Evolutionary conservation across 2,888 invertebrate species (phyloP).

Genomic region (Phortica okadai): DNA sequence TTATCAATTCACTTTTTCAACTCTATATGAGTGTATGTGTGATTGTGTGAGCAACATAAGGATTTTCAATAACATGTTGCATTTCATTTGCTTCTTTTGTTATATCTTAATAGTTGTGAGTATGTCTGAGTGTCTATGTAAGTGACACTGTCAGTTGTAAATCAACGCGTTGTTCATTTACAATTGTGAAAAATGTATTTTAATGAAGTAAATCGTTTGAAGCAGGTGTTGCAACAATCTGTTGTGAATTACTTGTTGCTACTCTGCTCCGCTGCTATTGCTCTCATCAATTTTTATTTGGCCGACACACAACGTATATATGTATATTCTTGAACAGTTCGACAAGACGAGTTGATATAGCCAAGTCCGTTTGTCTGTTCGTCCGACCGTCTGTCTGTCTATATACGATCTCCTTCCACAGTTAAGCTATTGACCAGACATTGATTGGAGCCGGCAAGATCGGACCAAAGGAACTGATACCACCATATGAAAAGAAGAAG

Average conservation of each 20-base stretch:
- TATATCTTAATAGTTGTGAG: constrained; percentile 16
- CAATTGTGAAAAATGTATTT: constrained; percentile 5
- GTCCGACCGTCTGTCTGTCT: no score
- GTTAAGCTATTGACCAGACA: no score
- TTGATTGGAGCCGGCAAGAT: no score
- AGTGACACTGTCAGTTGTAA: constrained; percentile 41
- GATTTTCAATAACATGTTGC: neutral
- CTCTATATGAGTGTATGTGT: neutral
- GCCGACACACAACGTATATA: no score
- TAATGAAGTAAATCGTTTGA: neutral
- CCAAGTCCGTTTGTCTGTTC: no score
- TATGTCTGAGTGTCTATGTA: neutral
- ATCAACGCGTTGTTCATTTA: constrained; percentile 49
- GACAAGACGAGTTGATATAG: no score
- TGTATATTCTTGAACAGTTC: no score
- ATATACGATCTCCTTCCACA: no score
- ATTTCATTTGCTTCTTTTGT: constrained; percentile 1
- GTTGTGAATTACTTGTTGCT: neutral
- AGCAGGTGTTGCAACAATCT: neutral
- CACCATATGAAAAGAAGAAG: no score
- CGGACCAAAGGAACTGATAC: no score
- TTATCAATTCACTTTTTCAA: neutral
- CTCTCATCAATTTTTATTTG: no score
- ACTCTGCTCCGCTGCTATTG: neutral
- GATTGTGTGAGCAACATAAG: neutral